Conservation (phyloP, 2,888 invertebrate genomes). For the Cheilosia urbana region DNA sequence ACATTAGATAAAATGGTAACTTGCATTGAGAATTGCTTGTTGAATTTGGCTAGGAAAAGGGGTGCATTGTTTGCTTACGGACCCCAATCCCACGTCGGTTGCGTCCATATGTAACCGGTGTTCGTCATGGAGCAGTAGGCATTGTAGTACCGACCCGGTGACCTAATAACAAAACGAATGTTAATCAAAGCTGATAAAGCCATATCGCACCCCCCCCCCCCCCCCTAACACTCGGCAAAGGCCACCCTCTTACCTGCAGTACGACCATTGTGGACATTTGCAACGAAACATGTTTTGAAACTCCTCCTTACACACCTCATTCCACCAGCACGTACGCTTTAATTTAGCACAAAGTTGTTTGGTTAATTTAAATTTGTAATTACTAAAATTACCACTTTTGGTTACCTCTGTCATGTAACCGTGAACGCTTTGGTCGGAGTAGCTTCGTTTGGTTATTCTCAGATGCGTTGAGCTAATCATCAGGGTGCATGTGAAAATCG, state of each 20-base stretch:
- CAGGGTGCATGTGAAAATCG: constrained; percentile 76
- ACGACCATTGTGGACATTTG: constrained; percentile 94
- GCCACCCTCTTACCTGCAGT: constrained; percentile 86
- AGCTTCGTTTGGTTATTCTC: constrained; percentile 87
- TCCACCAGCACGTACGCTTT: constrained; percentile 96
- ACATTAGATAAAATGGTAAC: constrained; percentile 59
- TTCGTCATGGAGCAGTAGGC: constrained; percentile 95
- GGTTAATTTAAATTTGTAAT: constrained; percentile 33
- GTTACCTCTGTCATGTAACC: constrained; percentile 93
- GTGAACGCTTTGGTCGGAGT: constrained; percentile 91
- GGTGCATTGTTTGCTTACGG: constrained; percentile 74
- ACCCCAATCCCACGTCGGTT: constrained; percentile 86
- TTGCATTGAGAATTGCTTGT: constrained; percentile 30
- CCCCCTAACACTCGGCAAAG: too few species aligned
- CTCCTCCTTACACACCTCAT: constrained; percentile 96
- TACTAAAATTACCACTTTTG: constrained; percentile 1
- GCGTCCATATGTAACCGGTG: constrained; percentile 95
- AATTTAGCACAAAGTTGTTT: constrained; percentile 78
- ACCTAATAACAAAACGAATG: constrained; percentile 81
- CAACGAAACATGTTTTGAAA: constrained; percentile 94
- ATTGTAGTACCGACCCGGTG: constrained; percentile 94
- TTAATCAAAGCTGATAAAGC: constrained; percentile 18
- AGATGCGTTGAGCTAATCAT: constrained; percentile 76
- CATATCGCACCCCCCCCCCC: neutral
- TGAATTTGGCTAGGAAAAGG: neutral